phyloP scores from a whole-genome alignment of 35 echinoderm and acorn worm species.

The Amphiura filiformis region DNA sequence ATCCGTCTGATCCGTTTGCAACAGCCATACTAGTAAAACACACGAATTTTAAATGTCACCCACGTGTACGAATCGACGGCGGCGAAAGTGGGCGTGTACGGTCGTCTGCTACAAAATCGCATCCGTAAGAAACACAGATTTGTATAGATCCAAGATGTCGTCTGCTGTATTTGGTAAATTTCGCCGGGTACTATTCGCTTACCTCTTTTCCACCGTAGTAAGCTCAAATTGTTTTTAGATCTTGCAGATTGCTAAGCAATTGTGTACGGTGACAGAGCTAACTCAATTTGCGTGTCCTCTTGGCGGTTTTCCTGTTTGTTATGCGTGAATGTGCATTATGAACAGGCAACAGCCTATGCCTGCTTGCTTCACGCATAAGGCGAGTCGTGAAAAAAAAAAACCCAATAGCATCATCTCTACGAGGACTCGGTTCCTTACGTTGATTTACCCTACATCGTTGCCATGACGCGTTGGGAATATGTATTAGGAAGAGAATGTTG shows the following conservation, averaged over 20 bases:
- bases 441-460: too few relatives aligned
- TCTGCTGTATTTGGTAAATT: background rate
- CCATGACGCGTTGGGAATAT: too few relatives aligned
- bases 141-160: background rate
- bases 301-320: conserved; percentile 7
- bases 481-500: too few relatives aligned
- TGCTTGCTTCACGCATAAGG: too few relatives aligned
- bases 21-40: background rate
- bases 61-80: background rate
- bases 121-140: too few relatives aligned
- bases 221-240: background rate
- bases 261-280: background rate
- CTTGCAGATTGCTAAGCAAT: background rate
- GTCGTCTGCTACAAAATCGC: background rate
- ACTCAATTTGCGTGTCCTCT: background rate
- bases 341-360: background rate
- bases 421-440: too few relatives aligned
- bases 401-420: too few relatives aligned
- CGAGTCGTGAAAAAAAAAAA: too few relatives aligned
- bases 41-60: background rate
- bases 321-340: background rate
- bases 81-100: background rate
- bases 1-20: background rate
- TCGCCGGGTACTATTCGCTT: background rate
- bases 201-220: background rate